Evolutionary conservation across 2,888 invertebrate genomes (phyloP).

Genomic region (Dolichopus griseipennis): DNA sequence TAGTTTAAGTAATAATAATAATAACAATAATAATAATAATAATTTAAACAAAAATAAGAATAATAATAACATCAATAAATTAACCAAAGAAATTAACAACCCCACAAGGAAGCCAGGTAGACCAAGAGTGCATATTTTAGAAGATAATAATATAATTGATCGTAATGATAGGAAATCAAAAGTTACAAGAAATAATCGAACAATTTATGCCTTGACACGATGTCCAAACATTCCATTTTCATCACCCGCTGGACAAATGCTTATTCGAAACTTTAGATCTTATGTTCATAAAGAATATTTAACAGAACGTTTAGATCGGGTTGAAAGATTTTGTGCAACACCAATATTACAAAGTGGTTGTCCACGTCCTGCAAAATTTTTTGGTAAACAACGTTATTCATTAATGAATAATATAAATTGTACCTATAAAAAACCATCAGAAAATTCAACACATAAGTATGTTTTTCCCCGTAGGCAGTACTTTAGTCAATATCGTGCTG

Average conservation of each 20-base stretch:
- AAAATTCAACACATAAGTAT: slow-evolving; percentile 35
- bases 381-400: slow-evolving; percentile 31
- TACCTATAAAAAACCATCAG: slow-evolving; percentile 37
- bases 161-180: slow-evolving; percentile 15
- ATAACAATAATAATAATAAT: slow-evolving; percentile 8
- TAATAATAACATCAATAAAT: slow-evolving; percentile 10
- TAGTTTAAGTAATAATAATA: not conserved
- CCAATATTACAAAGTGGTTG: slow-evolving; percentile 35
- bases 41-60: not conserved
- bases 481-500: slow-evolving; percentile 33
- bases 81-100: not conserved
- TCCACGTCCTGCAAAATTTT: slow-evolving; percentile 32
- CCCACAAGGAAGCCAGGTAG: not conserved
- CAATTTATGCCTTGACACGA: slow-evolving; percentile 42
- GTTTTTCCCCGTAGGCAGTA: slow-evolving; percentile 40
- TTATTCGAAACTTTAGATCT: slow-evolving; percentile 45
- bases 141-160: not conserved
- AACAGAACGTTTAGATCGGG: slow-evolving; percentile 46
- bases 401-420: slow-evolving; percentile 28
- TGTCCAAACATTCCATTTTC: slow-evolving; percentile 48
- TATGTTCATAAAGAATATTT: slow-evolving; percentile 43
- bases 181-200: slow-evolving; percentile 40
- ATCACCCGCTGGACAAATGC: slow-evolving; percentile 46
- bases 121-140: not conserved
- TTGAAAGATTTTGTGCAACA: slow-evolving; percentile 46